These are phyloP conservation scores for Neolamprologus toae DNA, from an alignment of 2,113 vertebrate species.

Conservation along the genomic window DNA sequence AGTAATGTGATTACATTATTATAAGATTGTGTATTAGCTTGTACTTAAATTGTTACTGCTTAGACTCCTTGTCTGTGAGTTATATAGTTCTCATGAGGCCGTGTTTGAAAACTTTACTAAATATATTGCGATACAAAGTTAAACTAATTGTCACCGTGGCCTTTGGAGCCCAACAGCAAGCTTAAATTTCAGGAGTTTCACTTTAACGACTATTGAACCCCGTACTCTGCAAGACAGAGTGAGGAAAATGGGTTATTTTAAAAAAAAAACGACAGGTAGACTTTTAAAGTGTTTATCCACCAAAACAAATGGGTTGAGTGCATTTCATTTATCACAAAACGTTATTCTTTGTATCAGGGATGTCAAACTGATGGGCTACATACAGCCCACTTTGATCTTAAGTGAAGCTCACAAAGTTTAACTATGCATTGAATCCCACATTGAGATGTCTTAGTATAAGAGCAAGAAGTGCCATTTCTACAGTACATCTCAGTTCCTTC, in stretches of 20 bases:
- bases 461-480: background rate
- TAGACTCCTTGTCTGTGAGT: background rate
- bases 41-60: background rate
- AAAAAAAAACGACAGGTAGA: rapidly evolving
- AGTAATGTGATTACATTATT: slow-evolving; percentile 10
- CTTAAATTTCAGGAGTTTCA: background rate
- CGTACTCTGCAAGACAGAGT: background rate
- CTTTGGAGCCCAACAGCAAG: background rate
- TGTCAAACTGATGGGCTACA: background rate
- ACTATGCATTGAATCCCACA: rapidly evolving
- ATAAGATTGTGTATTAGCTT: background rate
- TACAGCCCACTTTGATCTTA: background rate
- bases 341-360: background rate
- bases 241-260: background rate
- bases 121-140: background rate
- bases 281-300: background rate
- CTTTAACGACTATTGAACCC: background rate
- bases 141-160: background rate
- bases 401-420: background rate
- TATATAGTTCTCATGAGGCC: background rate
- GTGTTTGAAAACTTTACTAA: background rate
- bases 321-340: background rate
- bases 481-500: background rate
- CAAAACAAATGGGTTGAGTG: background rate
- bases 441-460: background rate